Percentiles rank a stretch among this genome's conserved stretches.
Conservation (phyloP, 2,113 vertebrate genomes). For the Muscicapa adusta region DNA sequence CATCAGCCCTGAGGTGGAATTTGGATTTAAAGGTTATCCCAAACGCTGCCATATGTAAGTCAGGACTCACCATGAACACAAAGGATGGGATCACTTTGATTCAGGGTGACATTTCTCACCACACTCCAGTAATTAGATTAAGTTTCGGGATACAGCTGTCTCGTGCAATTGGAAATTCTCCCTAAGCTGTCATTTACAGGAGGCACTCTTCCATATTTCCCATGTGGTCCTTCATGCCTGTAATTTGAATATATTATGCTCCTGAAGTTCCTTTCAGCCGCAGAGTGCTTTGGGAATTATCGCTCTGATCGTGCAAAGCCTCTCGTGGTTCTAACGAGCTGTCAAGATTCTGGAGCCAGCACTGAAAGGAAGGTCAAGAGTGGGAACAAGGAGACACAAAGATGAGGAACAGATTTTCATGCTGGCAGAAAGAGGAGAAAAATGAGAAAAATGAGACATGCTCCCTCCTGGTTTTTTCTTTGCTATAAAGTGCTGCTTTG, state of each 20-base stretch:
- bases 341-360: neutral
- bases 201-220: slow-evolving; percentile 38
- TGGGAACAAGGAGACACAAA: neutral
- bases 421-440: neutral
- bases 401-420: neutral
- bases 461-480: neutral
- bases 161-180: slow-evolving; percentile 41
- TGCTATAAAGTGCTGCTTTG: neutral
- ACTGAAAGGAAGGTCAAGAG: neutral
- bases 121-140: slow-evolving; percentile 47
- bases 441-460: neutral
- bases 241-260: slow-evolving; percentile 59
- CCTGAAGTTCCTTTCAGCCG: neutral
- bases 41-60: neutral
- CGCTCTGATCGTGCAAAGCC: slow-evolving; percentile 25
- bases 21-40: slow-evolving; percentile 3
- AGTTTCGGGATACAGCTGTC: slow-evolving; percentile 43
- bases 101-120: slow-evolving; percentile 53
- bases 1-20: neutral
- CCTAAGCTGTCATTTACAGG: slow-evolving; percentile 39
- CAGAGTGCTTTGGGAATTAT: slow-evolving; percentile 23
- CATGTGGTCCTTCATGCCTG: slow-evolving; percentile 16
- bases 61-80: neutral
- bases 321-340: slow-evolving; percentile 25
- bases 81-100: slow-evolving; percentile 1